Evolutionary conservation across 2,888 invertebrate genomes (phyloP).

Genomic region (Euspilapteryx auroguttella): DNA sequence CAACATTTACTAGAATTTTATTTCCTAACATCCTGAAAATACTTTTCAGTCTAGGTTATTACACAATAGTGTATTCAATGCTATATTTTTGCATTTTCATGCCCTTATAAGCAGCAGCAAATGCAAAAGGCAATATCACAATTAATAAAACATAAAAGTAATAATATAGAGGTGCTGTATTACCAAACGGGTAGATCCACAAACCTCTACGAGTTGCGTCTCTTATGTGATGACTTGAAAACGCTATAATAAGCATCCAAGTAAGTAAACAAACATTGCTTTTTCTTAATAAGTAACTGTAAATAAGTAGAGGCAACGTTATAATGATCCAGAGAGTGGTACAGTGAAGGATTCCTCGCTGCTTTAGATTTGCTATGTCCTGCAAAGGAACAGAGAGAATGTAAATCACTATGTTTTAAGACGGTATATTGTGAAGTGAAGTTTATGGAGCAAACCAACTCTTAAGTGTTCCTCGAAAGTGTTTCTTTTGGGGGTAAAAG

Average conservation of each 20-base stretch:
- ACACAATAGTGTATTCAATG: too few relatives aligned
- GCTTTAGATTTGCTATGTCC: constrained; percentile 25
- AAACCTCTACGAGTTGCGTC: constrained; percentile 36
- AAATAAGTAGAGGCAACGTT: constrained; percentile 15
- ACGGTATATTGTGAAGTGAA: background rate
- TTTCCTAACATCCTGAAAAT: too few relatives aligned
- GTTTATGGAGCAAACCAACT: background rate
- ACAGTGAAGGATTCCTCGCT: constrained; percentile 37
- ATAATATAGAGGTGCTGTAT: constrained; percentile 22
- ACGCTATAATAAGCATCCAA: constrained; percentile 31
- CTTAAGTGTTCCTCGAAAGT: too few relatives aligned
- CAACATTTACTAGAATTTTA: too few relatives aligned
- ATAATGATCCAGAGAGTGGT: constrained; percentile 27
- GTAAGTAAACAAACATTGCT: constrained; percentile 20
- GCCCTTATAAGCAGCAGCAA: too few relatives aligned
- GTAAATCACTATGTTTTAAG: background rate
- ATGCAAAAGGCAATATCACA: constrained; percentile 20
- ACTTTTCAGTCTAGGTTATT: too few relatives aligned
- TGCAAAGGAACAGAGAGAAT: constrained; percentile 23
- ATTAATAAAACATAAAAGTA: constrained; percentile 21
- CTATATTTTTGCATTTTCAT: too few relatives aligned
- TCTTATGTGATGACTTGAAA: constrained; percentile 31
- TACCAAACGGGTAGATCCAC: constrained; percentile 37
- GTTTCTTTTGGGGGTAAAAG: too few relatives aligned
- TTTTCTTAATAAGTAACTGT: constrained; percentile 22